phyloP scores from a whole-genome alignment of 1,140 invertebrate genomes.

The Drosophila biarmipes region DNA sequence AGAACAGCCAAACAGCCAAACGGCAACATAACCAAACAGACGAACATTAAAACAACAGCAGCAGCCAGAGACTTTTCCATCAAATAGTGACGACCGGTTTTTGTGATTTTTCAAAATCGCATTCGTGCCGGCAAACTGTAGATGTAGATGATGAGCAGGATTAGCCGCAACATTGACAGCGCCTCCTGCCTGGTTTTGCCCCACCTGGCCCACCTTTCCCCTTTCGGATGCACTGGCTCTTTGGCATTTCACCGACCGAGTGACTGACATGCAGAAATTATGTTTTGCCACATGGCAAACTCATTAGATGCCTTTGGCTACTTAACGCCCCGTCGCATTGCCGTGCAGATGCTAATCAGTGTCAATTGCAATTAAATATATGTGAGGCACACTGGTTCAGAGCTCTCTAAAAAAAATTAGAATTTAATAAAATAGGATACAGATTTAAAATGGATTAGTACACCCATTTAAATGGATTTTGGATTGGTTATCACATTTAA shows the following conservation, averaged over 20 bases:
- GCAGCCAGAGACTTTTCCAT: conserved; percentile 55
- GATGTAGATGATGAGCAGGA: conserved; percentile 79
- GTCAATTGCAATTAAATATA: conserved; percentile 75
- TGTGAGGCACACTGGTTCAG: conserved; percentile 28
- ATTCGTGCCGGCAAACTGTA: conserved; percentile 55
- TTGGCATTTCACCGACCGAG: conserved; percentile 45
- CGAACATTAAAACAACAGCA: background rate
- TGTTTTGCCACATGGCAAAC: conserved; percentile 74
- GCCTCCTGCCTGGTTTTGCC: conserved; percentile 27
- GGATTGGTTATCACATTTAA: too few relatives aligned
- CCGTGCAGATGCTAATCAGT: conserved; percentile 70
- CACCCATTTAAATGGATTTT: too few relatives aligned
- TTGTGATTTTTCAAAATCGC: conserved; percentile 71
- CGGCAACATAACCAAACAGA: background rate
- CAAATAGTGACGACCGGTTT: conserved; percentile 73
- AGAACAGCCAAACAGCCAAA: background rate
- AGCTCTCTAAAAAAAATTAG: background rate
- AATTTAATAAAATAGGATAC: background rate
- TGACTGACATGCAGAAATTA: conserved; percentile 79
- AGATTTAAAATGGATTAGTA: background rate
- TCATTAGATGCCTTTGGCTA: conserved; percentile 71
- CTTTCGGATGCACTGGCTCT: conserved; percentile 12
- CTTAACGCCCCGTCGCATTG: conserved; percentile 73
- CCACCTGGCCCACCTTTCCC: conserved; percentile 7
- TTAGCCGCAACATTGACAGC: conserved; percentile 73